Conservation (phyloP, 2,113 vertebrate genomes). For the Ciconia maguari region DNA sequence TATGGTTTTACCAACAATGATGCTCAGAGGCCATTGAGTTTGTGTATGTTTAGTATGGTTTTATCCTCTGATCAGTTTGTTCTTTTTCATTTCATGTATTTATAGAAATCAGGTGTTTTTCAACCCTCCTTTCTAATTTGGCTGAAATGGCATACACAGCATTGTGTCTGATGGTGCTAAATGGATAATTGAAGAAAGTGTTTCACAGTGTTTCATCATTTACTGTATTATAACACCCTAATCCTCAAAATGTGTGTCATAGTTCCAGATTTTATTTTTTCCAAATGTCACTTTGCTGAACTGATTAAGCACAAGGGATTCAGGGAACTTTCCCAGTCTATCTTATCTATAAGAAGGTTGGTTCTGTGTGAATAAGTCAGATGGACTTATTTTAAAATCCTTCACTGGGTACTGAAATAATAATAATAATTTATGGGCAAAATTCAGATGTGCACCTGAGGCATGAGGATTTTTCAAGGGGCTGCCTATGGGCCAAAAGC, state of each 20-base stretch:
- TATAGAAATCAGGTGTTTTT: constrained; percentile 46
- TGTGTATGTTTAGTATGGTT: constrained; percentile 43
- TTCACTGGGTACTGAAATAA: background rate
- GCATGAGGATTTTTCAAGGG: background rate
- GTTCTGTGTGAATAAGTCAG: background rate
- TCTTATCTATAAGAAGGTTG: background rate
- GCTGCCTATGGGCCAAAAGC: background rate
- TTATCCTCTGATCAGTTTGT: constrained; percentile 61
- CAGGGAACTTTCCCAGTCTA: background rate
- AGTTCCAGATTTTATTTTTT: background rate
- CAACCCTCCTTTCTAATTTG: constrained; percentile 42
- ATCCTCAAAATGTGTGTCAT: background rate
- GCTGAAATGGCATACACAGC: background rate
- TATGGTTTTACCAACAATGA: constrained; percentile 56
- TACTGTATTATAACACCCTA: background rate
- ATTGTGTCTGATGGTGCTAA: constrained; percentile 6
- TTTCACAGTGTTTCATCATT: constrained; percentile 9
- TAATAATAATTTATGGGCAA: background rate
- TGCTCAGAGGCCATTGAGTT: constrained; percentile 44
- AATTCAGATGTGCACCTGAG: background rate
- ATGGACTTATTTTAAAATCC: background rate
- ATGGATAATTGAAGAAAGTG: constrained; percentile 26
- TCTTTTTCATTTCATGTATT: constrained; percentile 53
- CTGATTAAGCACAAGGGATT: background rate
- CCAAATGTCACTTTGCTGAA: background rate